phyloP scores from a whole-genome alignment of 2,797 vertebrate genomes.

The Alcedo atthis region DNA sequence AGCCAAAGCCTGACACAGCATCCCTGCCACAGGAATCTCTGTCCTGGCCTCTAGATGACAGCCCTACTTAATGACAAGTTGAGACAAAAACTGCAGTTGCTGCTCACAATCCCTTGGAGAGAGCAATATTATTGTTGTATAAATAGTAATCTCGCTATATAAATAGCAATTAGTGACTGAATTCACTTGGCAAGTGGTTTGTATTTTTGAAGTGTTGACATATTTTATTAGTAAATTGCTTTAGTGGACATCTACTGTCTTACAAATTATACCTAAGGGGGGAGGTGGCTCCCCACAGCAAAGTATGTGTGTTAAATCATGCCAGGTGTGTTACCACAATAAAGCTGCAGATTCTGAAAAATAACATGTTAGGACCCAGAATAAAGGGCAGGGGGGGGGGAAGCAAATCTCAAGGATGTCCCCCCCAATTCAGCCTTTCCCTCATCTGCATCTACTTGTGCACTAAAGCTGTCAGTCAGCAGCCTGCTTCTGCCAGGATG shows the following conservation, averaged over 20 bases:
- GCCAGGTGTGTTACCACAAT: neutral
- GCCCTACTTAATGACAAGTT: neutral
- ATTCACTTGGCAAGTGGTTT: neutral
- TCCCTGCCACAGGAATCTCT: neutral
- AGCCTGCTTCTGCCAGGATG: neutral
- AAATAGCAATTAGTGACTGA: neutral
- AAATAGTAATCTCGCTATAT: neutral
- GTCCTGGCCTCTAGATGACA: neutral
- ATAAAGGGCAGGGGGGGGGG: neutral
- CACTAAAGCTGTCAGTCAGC: constrained; percentile 6
- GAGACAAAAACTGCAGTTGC: neutral
- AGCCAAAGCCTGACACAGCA: neutral
- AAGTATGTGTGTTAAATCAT: neutral
- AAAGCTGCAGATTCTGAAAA: neutral
- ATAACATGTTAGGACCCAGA: neutral
- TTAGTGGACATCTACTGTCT: neutral
- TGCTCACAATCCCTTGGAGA: constrained; percentile 12
- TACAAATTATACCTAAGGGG: neutral
- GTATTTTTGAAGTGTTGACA: neutral
- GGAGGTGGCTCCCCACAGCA: neutral
- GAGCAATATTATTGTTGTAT: neutral
- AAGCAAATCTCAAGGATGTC: neutral
- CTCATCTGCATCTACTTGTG: neutral
- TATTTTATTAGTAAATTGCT: constrained; percentile 13
- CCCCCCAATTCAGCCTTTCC: neutral